Conservation (phyloP, 2,113 vertebrate genomes). For the Catharus bicknelli region DNA sequence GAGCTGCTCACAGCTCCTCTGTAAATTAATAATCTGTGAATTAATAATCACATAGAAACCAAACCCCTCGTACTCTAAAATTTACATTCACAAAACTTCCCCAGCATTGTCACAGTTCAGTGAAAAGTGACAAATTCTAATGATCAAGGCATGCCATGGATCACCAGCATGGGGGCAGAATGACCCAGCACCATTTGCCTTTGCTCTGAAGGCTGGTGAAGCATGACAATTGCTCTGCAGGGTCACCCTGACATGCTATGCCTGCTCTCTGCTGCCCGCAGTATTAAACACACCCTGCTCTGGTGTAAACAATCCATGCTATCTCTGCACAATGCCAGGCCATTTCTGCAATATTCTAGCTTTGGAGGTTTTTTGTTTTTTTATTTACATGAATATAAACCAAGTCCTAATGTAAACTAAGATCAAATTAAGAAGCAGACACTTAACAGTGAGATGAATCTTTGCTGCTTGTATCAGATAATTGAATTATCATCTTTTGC, state of each 20-base stretch:
- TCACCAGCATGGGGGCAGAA: neutral
- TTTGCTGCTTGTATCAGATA: neutral
- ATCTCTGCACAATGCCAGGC: neutral
- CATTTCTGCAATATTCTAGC: neutral
- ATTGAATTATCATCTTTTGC: neutral
- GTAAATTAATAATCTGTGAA: neutral
- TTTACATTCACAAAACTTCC: neutral
- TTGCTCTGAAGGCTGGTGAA: neutral
- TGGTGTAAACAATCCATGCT: neutral
- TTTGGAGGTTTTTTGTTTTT: neutral
- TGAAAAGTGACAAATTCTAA: neutral
- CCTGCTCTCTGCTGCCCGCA: neutral
- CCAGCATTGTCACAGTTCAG: neutral
- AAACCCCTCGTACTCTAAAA: neutral
- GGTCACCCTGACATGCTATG: neutral
- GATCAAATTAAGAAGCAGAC: neutral
- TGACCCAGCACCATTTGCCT: neutral
- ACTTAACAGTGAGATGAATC: neutral
- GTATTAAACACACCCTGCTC: neutral
- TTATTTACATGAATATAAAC: neutral
- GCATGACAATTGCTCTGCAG: neutral
- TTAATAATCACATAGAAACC: neutral
- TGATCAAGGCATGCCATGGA: neutral
- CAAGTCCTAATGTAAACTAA: neutral
- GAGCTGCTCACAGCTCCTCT: neutral